Conservation (phyloP, 2,113 vertebrate species). For the Donacobius atricapilla region DNA sequence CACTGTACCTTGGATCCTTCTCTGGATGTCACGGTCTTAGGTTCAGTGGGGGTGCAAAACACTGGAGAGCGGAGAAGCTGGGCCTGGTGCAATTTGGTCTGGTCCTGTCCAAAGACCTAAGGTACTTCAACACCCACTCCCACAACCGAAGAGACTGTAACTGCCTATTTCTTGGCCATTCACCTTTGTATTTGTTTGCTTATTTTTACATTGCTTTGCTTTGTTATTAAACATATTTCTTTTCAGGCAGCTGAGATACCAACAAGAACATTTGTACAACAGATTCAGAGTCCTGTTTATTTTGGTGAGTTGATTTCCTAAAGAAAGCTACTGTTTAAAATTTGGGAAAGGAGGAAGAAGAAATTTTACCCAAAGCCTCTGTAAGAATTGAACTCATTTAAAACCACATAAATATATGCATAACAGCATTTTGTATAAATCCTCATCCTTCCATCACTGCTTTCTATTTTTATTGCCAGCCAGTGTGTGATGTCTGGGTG, state of each 20-base stretch:
- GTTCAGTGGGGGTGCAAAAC: background rate
- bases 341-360: background rate
- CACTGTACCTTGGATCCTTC: background rate
- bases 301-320: background rate
- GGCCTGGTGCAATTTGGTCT: background rate
- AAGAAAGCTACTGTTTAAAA: background rate
- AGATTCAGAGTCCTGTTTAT: background rate
- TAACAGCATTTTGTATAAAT: background rate
- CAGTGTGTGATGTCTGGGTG: too few relatives aligned
- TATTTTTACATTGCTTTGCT: background rate
- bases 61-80: fast-evolving
- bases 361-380: background rate
- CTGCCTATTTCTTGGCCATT: background rate
- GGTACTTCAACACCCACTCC: background rate
- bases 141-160: fast-evolving
- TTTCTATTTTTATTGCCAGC: background rate
- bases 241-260: background rate
- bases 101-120: background rate
- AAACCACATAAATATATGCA: background rate
- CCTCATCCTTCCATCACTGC: fast-evolving
- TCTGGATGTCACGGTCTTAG: background rate
- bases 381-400: background rate
- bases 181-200: background rate
- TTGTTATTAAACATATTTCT: background rate
- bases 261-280: background rate